Evolutionary conservation across 2,888 invertebrate genomes (phyloP).

Genomic region (Latheticus oryzae): DNA sequence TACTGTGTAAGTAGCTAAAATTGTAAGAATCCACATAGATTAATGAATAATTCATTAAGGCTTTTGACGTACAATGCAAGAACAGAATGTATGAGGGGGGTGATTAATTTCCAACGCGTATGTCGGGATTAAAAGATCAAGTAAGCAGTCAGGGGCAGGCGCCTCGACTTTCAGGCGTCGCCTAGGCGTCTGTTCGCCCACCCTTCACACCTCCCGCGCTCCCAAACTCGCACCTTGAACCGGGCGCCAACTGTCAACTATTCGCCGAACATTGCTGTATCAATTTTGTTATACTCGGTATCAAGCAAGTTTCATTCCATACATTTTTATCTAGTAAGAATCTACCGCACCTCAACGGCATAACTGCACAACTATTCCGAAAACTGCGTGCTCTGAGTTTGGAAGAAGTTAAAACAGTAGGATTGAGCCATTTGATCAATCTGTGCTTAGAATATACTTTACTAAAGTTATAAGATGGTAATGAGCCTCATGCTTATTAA

Average conservation of each 20-base stretch:
- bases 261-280: constrained; percentile 47
- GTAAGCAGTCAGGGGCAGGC: constrained; percentile 64
- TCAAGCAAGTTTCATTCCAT: constrained; percentile 26
- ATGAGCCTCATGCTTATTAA: too few relatives aligned
- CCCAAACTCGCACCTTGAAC: constrained; percentile 51
- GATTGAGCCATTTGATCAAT: too few relatives aligned
- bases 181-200: constrained; percentile 58
- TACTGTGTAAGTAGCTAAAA: constrained; percentile 59
- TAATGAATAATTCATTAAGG: constrained; percentile 64
- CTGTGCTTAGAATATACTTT: too few relatives aligned
- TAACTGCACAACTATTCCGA: constrained; percentile 35
- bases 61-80: constrained; percentile 59
- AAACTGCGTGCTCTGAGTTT: constrained; percentile 25
- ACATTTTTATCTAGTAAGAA: constrained; percentile 23
- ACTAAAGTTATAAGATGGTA: too few relatives aligned
- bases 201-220: constrained; percentile 53
- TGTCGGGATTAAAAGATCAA: constrained; percentile 66
- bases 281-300: constrained; percentile 44
- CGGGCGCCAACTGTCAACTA: constrained; percentile 53
- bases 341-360: constrained; percentile 19
- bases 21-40: constrained; percentile 62
- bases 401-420: too few relatives aligned
- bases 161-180: constrained; percentile 65
- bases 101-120: constrained; percentile 66
- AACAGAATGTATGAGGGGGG: constrained; percentile 54